Percentiles rank a stretch among this genome's conserved stretches.
Evolutionary conservation across 2,797 vertebrate species (phyloP).

Genomic region (Mormyrus hasselquistii): DNA sequence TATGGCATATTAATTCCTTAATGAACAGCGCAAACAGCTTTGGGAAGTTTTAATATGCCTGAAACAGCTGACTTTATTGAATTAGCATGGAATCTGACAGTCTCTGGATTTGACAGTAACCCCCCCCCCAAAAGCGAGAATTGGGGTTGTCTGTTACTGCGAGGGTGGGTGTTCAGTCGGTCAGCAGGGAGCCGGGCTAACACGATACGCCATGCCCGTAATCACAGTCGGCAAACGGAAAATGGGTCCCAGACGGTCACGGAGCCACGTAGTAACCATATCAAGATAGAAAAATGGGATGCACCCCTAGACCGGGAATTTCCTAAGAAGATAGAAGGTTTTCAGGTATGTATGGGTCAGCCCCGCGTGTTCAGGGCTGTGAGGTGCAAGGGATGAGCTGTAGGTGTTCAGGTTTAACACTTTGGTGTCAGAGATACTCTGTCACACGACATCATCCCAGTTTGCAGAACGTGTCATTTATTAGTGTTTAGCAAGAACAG

Average conservation of each 20-base stretch:
- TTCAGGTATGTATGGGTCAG: conserved; percentile 40
- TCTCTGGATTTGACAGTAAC: not conserved
- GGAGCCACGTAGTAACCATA: conserved; percentile 30
- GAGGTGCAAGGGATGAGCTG: not conserved
- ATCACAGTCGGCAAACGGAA: conserved; percentile 13
- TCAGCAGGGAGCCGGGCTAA: not conserved
- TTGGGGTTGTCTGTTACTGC: conserved; percentile 25
- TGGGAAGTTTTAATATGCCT: conserved; percentile 26
- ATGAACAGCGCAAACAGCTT: conserved; percentile 29
- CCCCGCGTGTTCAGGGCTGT: conserved; percentile 27
- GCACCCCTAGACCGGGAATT: conserved; percentile 38
- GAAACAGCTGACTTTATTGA: conserved; percentile 30
- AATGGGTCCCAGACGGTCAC: conserved; percentile 25
- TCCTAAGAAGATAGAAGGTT: conserved; percentile 38
- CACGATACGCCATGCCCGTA: conserved; percentile 11
- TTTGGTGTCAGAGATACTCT: not conserved
- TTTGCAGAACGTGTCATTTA: not conserved
- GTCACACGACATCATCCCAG: not conserved
- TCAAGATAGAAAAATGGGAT: not conserved
- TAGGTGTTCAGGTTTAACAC: not conserved
- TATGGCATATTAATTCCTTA: conserved; percentile 29
- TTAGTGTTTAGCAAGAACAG: not conserved
- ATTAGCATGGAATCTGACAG: conserved; percentile 26
- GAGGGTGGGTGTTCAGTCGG: conserved; percentile 26
- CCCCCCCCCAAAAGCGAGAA: conserved; percentile 9